phyloP scores from a whole-genome alignment of 1,140 invertebrate genomes.

The Drosophila murphyi region DNA sequence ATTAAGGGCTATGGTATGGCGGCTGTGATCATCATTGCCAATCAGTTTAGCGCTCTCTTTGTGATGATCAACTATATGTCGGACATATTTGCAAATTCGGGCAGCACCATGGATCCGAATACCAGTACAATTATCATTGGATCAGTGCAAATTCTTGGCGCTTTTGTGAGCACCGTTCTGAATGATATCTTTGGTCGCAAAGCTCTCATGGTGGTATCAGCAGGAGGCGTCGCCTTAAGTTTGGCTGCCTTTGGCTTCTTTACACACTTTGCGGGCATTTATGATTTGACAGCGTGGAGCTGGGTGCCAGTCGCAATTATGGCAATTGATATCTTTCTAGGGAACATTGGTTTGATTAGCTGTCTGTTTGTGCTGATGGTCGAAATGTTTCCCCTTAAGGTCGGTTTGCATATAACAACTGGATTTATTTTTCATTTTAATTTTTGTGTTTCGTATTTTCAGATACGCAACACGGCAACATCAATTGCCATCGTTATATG shows the following conservation, averaged over 20 bases:
- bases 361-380: constrained; percentile 72
- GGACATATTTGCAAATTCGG: constrained; percentile 88
- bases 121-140: constrained; percentile 86
- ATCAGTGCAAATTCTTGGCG: constrained; percentile 84
- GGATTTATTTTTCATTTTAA: not conserved
- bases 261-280: constrained; percentile 42
- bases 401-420: constrained; percentile 12
- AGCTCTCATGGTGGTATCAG: constrained; percentile 58
- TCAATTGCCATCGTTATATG: constrained; percentile 64
- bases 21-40: constrained; percentile 52
- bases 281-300: constrained; percentile 55
- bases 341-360: constrained; percentile 69
- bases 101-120: constrained; percentile 85
- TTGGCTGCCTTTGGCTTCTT: constrained; percentile 52
- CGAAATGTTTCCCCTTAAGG: constrained; percentile 74
- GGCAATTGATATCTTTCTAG: constrained; percentile 73
- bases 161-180: constrained; percentile 54
- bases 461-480: constrained; percentile 73
- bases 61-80: constrained; percentile 72
- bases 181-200: constrained; percentile 65
- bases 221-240: constrained; percentile 53
- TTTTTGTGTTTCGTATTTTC: constrained; percentile 5
- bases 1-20: constrained; percentile 54
- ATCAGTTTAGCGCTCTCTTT: constrained; percentile 66
- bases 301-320: constrained; percentile 71